These are phyloP conservation scores for Micromys minutus DNA, from an alignment of 2,113 vertebrate genomes.

Conservation along the genomic window DNA sequence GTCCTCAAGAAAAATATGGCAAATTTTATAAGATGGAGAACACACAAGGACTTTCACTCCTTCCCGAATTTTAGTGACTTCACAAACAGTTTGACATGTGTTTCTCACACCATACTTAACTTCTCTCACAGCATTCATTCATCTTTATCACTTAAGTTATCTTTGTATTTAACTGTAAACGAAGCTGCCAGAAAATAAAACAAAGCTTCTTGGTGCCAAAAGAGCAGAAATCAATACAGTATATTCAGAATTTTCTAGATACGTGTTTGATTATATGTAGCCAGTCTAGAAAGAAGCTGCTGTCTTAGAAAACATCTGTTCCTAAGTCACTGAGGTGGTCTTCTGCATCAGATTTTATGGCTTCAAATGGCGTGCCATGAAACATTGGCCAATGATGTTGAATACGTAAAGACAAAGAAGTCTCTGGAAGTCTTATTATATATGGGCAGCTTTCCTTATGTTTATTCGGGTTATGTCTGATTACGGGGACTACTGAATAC, in stretches of 20 bases:
- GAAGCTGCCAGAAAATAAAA: conserved; percentile 36
- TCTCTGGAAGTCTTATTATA: conserved; percentile 17
- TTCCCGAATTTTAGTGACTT: background rate
- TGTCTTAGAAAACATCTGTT: background rate
- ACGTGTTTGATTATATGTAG: background rate
- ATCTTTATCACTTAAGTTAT: background rate
- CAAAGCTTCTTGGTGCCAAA: background rate
- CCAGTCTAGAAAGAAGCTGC: background rate
- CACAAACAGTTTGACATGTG: background rate
- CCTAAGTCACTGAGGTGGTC: background rate
- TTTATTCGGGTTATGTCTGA: background rate
- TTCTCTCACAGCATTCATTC: background rate
- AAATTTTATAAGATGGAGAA: background rate
- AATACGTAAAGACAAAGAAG: conserved; percentile 14
- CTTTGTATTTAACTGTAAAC: background rate
- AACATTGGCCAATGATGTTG: background rate
- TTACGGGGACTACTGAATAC: background rate
- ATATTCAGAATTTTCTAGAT: conserved; percentile 5
- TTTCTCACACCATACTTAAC: conserved; percentile 16
- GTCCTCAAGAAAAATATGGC: background rate
- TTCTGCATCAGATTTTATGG: background rate
- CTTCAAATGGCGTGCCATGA: background rate
- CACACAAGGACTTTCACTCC: background rate
- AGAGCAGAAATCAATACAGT: background rate
- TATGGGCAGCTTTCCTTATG: background rate